Evolutionary conservation across 2,888 invertebrate species (phyloP).

Genomic region (Graphium colonna): DNA sequence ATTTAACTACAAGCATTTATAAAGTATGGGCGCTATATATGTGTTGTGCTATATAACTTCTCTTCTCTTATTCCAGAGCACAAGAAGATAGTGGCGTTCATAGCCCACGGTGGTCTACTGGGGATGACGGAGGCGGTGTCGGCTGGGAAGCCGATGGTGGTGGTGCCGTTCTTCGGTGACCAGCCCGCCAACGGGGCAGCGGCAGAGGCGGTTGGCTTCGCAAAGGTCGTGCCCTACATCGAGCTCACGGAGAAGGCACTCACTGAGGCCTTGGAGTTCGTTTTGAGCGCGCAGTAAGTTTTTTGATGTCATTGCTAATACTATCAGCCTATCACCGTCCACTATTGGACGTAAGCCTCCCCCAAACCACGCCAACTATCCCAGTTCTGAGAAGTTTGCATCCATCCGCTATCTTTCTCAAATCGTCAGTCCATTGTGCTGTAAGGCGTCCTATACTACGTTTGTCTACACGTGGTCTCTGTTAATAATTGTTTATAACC

Average conservation of each 20-base stretch:
- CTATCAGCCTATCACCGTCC: too few relatives aligned
- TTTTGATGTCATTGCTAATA: background rate
- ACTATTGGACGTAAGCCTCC: too few relatives aligned
- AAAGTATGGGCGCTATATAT: background rate
- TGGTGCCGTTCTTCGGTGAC: slow-evolving; percentile 83
- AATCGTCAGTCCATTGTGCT: too few relatives aligned
- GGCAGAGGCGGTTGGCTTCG: slow-evolving; percentile 73
- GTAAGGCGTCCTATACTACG: too few relatives aligned
- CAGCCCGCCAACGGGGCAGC: slow-evolving; percentile 79
- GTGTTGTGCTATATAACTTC: background rate
- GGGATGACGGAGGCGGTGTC: slow-evolving; percentile 82
- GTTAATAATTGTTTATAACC: too few relatives aligned
- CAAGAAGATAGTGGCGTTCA: slow-evolving; percentile 80
- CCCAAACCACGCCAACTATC: too few relatives aligned
- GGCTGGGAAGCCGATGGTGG: slow-evolving; percentile 81
- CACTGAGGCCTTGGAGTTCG: slow-evolving; percentile 66
- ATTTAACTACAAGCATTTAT: background rate
- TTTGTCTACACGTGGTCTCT: too few relatives aligned
- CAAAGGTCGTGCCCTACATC: slow-evolving; percentile 66
- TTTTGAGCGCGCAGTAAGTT: slow-evolving; percentile 78
- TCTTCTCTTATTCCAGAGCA: slow-evolving; percentile 61
- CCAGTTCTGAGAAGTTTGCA: too few relatives aligned
- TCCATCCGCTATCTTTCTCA: too few relatives aligned
- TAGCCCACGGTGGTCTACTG: slow-evolving; percentile 81
- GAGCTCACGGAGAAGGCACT: slow-evolving; percentile 74